These are phyloP conservation scores for Myanophis thanlyinensis DNA, from an alignment of 2,113 vertebrate genomes.

Conservation along the genomic window DNA sequence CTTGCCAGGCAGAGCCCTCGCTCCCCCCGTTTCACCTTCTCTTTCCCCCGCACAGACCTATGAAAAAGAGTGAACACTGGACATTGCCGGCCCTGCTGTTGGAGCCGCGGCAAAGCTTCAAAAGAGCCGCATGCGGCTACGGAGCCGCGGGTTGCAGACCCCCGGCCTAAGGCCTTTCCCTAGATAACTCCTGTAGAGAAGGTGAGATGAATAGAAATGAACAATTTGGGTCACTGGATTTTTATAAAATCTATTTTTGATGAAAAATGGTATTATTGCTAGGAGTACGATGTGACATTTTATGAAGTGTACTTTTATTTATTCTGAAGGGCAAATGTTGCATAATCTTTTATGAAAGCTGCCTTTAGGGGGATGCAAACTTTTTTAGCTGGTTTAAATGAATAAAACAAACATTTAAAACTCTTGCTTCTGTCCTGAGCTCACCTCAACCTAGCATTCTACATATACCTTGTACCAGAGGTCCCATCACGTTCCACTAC, in stretches of 20 bases:
- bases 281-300: neutral
- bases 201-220: neutral
- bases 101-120: no score
- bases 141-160: no score
- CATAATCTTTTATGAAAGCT: neutral
- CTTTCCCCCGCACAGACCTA: no score
- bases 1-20: no score
- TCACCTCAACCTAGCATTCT: neutral
- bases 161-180: neutral
- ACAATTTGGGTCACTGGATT: neutral
- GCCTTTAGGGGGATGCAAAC: neutral
- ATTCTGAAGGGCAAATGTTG: neutral
- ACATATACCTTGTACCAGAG: neutral
- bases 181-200: neutral
- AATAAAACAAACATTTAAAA: neutral
- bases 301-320: neutral
- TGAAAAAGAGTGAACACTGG: no score
- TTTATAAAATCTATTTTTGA: neutral
- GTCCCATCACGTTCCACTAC: neutral
- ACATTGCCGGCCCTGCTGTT: no score
- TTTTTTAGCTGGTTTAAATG: neutral
- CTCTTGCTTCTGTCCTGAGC: neutral
- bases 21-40: no score
- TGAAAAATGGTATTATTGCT: neutral
- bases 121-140: no score